Conservation (phyloP, 2,113 vertebrate species). For the Cyphomyrus discorhynchus region DNA sequence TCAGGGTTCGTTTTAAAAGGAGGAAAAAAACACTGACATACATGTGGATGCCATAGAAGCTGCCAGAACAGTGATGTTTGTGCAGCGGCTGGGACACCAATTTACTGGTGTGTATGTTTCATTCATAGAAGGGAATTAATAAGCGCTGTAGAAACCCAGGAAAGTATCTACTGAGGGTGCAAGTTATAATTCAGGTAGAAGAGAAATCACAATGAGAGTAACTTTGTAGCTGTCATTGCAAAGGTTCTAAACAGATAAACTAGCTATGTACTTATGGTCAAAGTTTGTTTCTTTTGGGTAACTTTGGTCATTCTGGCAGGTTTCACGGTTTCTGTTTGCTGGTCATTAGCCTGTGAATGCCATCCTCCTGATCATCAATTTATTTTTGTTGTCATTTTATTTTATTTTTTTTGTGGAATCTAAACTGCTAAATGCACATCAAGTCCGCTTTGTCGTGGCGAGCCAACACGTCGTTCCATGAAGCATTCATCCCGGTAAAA, state of each 20-base stretch:
- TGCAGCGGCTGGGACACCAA: not conserved
- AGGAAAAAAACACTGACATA: not conserved
- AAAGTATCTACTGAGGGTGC: not conserved
- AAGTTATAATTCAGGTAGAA: not conserved
- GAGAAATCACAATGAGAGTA: not conserved
- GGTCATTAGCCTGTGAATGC: not conserved
- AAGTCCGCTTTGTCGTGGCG: not conserved
- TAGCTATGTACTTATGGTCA: not conserved
- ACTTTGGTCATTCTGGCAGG: not conserved
- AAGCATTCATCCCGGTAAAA: not conserved
- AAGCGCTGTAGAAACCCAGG: not conserved
- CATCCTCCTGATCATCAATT: not conserved
- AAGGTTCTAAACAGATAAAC: not conserved
- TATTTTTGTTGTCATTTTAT: not conserved
- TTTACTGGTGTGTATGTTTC: not conserved
- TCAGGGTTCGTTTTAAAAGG: not conserved
- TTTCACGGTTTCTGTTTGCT: constrained; percentile 19
- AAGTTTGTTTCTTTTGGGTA: not conserved
- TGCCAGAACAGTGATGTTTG: not conserved
- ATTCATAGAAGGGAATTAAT: not conserved
- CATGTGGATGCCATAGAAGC: not conserved
- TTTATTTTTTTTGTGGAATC: not conserved
- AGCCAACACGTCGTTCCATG: not conserved
- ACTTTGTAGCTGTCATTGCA: not conserved
- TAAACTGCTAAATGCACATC: not conserved